Base-by-base conservation (phyloP, 1,140 invertebrate species). In the Tyrophagus putrescentiae region DNA sequence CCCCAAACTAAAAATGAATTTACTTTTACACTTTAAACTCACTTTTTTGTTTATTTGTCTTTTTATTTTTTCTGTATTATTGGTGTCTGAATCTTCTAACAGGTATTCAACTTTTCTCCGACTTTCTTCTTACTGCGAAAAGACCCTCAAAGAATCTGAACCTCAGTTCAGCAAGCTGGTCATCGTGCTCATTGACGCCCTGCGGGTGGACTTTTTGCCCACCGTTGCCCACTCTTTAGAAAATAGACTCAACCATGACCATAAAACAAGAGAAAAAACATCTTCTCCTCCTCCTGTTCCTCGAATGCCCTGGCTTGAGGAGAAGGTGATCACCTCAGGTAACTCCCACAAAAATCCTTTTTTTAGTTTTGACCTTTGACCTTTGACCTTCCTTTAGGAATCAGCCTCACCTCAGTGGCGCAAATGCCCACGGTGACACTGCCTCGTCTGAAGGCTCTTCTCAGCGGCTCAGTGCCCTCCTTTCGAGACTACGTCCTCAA, bases 381-480 rank as follows among this genome's bases (percentile, higher is more conserved):
- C 25, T 48, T n/a, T n/a, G n/a, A n/a, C 7, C 31, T 48, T n/a
- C 25, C 25, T 48, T n/a, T n/a, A 5, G 82, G 81, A 1, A 82
- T 82, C 67, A 69, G 82, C 1, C 82, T 84, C 67, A 76, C 79
- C 58, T 78, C 80, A 21, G 77, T 80, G 68, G 85, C 84, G 6
- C 77, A 84, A 68, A 76, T 83, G 52, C 94, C 94, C 4, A 98
- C 93, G 39, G 93, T 97, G 16, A 97, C 93, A 25, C 79, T 96
- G 77, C 93, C 93, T 7, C 79, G 92, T 69, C 83, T 97, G 13
- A 97, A 95, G 77, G 84, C 89, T 1, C 75, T 94, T 67, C 83
- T 83, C 57, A 89, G 86, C 21, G 94, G 94, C 29, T 82, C 78
- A 52, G 78, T 93, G 34, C 87, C 93, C 3, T 84, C 82, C 64